Base-by-base conservation (phyloP, 2,888 invertebrate genomes). In the Hedya salicella region DNA sequence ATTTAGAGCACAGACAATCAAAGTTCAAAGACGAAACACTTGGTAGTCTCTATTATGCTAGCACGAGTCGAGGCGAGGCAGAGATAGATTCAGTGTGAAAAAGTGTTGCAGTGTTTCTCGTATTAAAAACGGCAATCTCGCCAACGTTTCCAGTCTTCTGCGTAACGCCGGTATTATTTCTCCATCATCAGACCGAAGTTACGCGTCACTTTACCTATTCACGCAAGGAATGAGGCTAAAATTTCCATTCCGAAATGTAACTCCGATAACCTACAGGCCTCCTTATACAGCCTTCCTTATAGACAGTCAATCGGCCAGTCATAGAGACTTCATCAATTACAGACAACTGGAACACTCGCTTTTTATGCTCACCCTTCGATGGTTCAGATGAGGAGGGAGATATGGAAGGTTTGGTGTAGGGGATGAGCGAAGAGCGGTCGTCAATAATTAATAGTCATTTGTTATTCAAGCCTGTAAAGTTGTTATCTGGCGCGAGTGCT, bases 301-400 rank as follows among this genome's bases (percentile, higher is more conserved):
- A 50, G 19, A 46, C 36, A 16, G 19, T 36, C 25, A 14, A 16
- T 16, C 21, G 60, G 30, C 60, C 52, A 65, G 59, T 53, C 60
- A 61, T 30, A 53, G 61, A 17, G n/a, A 48, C 53, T 66, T 66
- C 66, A 66, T 66, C 66, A 66, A 66, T 66, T 66, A 66, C 66
- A 65, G 25, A 61, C 60, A 48, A 46, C 44, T 52, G 39, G 60
- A 54, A 49, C 49, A 61, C 40, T 66, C 40, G 30, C 48, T 66
- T 66, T 66, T 66, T 66, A 66, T 66, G 66, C 61, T 61, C 66
- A 61, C 54, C 66, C 53, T 54, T 66, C 66, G 66, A 61, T 66
- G 61, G 48, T 54, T 40, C 46, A 54, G 66, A 61, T 66, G 61
- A 66, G 61, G 61, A 66, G 61, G 66, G 66, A 61, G 61, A 66